Evolutionary conservation across 2,113 vertebrate species (phyloP).

Genomic region (Potamarius usumacintae): DNA sequence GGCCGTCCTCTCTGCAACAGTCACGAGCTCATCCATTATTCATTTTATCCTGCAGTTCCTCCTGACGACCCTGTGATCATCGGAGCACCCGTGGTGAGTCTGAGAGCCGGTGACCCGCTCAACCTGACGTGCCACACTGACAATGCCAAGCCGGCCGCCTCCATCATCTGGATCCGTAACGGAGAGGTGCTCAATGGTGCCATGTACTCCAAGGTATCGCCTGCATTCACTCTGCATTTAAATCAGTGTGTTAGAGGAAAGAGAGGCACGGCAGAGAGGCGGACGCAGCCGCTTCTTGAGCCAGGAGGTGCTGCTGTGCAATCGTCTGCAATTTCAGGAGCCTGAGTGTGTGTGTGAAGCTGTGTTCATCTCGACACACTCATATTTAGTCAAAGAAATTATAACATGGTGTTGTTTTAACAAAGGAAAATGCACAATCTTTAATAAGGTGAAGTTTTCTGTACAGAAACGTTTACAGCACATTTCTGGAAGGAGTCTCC

Average conservation of each 20-base stretch:
- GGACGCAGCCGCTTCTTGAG: background rate
- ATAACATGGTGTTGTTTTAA: background rate
- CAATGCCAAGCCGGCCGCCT: constrained; percentile 94
- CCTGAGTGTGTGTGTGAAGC: background rate
- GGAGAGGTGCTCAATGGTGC: constrained; percentile 92
- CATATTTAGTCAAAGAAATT: background rate
- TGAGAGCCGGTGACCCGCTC: constrained; percentile 89
- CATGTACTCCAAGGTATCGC: constrained; percentile 92
- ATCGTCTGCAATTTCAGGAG: background rate
- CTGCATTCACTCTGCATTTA: background rate
- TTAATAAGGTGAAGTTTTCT: background rate
- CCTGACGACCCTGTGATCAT: constrained; percentile 93
- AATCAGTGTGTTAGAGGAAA: background rate
- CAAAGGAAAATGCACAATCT: background rate
- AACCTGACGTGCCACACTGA: constrained; percentile 95
- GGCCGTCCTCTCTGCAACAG: background rate
- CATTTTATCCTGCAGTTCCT: constrained; percentile 79
- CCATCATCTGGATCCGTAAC: constrained; percentile 92
- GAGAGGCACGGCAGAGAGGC: no score
- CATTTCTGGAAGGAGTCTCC: background rate
- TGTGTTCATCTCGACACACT: background rate
- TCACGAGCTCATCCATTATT: background rate
- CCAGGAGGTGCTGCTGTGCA: background rate
- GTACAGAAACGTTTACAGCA: background rate
- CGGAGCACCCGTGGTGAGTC: constrained; percentile 90